Evolutionary conservation across 2,113 vertebrate genomes (phyloP).

Genomic region (Cinclus cinclus): DNA sequence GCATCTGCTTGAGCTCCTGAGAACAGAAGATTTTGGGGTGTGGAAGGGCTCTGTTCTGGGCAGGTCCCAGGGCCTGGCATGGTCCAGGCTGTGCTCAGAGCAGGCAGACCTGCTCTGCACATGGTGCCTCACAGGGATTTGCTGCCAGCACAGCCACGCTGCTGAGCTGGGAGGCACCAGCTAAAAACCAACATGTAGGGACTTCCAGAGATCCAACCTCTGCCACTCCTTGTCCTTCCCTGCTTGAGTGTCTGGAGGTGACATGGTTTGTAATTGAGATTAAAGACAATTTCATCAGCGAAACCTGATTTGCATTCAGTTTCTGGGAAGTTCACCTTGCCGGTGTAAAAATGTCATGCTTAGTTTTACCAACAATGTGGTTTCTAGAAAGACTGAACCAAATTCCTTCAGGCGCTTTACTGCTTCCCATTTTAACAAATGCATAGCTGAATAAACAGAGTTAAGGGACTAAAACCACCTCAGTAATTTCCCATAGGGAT

Average conservation of each 20-base stretch:
- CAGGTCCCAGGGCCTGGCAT: background rate
- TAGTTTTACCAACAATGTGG: background rate
- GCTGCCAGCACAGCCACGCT: rapidly evolving
- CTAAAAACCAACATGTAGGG: rapidly evolving
- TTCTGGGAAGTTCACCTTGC: background rate
- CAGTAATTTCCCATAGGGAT: background rate
- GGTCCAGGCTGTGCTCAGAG: background rate
- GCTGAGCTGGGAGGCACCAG: background rate
- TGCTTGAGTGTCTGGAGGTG: background rate
- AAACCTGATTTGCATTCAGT: background rate
- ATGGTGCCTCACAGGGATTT: background rate
- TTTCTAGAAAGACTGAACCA: background rate
- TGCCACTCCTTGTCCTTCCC: background rate
- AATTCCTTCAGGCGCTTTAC: background rate
- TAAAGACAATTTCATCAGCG: background rate
- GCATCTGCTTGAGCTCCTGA: background rate
- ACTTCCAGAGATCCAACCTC: rapidly evolving
- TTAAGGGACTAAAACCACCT: background rate
- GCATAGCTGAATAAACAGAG: background rate
- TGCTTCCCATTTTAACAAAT: background rate
- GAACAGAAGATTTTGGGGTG: background rate
- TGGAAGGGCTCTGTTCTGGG: background rate
- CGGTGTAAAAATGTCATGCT: background rate
- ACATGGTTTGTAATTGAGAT: background rate
- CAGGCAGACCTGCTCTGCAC: rapidly evolving